These are phyloP conservation scores for Deroplatys truncata DNA, from an alignment of 2,888 invertebrate genomes.

Conservation along the genomic window DNA sequence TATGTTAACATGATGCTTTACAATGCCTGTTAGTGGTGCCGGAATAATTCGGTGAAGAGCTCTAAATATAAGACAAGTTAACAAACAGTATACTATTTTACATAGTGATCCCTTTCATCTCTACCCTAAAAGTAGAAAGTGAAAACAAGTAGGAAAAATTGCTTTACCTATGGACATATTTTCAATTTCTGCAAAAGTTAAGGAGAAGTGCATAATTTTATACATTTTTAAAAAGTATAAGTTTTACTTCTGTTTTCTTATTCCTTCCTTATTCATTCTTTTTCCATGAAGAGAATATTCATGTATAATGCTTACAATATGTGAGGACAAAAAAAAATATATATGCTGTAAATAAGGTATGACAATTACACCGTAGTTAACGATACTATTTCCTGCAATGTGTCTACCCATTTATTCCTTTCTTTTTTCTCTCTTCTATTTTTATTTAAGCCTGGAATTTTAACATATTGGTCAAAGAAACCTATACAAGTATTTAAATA, in stretches of 20 bases:
- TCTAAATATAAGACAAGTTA: slow-evolving; percentile 5
- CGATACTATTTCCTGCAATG: no score
- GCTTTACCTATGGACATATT: not conserved
- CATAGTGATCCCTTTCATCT: not conserved
- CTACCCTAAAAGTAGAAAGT: not conserved
- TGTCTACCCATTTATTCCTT: no score
- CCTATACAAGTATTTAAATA: no score
- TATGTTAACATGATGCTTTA: slow-evolving; percentile 3
- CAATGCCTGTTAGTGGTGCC: not conserved
- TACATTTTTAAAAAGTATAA: not conserved
- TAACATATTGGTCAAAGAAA: no score
- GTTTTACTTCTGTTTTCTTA: not conserved
- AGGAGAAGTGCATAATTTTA: not conserved
- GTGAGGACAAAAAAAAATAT: no score
- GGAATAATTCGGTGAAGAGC: slow-evolving; percentile 18
- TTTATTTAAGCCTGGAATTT: no score
- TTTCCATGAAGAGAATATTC: not conserved
- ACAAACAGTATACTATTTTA: not conserved
- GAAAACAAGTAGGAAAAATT: not conserved
- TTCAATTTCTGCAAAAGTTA: not conserved
- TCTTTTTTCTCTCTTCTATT: no score
- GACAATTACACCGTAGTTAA: no score
- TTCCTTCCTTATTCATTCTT: not conserved
- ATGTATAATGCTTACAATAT: not conserved
- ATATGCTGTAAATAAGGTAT: no score